These are phyloP conservation scores for Linnaemya vulpina DNA, from an alignment of 2,888 invertebrate genomes.

Conservation along the genomic window DNA sequence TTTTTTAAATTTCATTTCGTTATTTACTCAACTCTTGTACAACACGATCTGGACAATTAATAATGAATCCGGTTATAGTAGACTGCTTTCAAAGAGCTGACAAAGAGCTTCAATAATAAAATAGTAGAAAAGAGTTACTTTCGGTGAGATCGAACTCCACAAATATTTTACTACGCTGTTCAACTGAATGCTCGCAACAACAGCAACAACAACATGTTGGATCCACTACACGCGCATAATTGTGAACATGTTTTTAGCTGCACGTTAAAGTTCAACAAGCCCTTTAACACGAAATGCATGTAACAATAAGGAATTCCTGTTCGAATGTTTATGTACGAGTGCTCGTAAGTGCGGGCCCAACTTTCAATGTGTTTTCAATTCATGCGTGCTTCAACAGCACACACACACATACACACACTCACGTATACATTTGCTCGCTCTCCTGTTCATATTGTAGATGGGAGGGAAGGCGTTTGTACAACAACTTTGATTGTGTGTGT, in stretches of 20 bases:
- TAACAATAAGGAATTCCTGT: slow-evolving; percentile 34
- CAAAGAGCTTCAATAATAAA: too few relatives aligned
- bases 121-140: too few relatives aligned
- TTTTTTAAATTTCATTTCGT: too few relatives aligned
- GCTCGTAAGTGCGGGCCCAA: background rate
- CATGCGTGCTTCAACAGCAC: slow-evolving; percentile 7
- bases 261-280: slow-evolving; percentile 49
- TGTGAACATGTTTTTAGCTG: background rate
- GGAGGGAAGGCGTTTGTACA: background rate
- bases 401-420: background rate
- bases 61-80: too few relatives aligned
- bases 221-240: background rate
- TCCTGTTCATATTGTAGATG: background rate
- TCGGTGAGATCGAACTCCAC: too few relatives aligned
- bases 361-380: slow-evolving; percentile 30
- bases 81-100: too few relatives aligned
- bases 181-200: background rate
- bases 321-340: slow-evolving; percentile 20
- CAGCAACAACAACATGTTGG: too few relatives aligned
- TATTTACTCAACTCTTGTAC: too few relatives aligned
- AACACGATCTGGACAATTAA: too few relatives aligned
- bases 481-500: background rate
- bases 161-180: too few relatives aligned
- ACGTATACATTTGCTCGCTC: background rate
- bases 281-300: slow-evolving; percentile 43